These are phyloP conservation scores for Embiotoca jacksoni DNA, from an alignment of 2,113 vertebrate genomes.

Conservation along the genomic window DNA sequence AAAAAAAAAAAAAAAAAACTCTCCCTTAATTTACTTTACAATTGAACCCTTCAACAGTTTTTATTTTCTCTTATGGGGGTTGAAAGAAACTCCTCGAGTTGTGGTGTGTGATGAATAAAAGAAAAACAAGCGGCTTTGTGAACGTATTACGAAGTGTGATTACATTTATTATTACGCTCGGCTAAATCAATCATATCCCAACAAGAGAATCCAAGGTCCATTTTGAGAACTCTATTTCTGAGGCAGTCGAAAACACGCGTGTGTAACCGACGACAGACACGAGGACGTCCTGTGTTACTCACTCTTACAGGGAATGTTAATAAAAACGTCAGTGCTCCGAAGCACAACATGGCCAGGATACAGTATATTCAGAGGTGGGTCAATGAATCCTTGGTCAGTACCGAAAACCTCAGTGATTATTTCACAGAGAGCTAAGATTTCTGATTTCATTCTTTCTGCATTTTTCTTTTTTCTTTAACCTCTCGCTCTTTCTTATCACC, in stretches of 20 bases:
- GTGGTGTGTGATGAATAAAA: not conserved
- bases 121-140: not conserved
- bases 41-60: not conserved
- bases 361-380: constrained; percentile 8
- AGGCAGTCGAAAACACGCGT: constrained; percentile 25
- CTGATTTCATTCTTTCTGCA: not conserved
- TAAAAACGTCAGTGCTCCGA: constrained; percentile 6
- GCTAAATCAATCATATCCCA: constrained; percentile 49
- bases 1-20: too few species aligned
- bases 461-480: constrained; percentile 1
- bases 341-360: constrained; percentile 11
- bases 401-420: constrained; percentile 4
- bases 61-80: not conserved
- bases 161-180: constrained; percentile 43
- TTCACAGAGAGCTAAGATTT: not conserved
- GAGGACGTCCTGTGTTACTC: constrained; percentile 3
- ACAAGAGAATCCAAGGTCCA: constrained; percentile 59
- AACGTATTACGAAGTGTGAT: constrained; percentile 10
- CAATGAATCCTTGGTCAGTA: constrained; percentile 8
- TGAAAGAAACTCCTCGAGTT: not conserved
- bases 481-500: not conserved
- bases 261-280: constrained; percentile 9
- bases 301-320: constrained; percentile 24
- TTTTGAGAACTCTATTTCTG: constrained; percentile 42
- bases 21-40: too few species aligned